Evolutionary conservation across 2,113 vertebrate genomes (phyloP), one percentile per base, ranked within the genome.

Genomic region (Malurus melanocephalus): DNA sequence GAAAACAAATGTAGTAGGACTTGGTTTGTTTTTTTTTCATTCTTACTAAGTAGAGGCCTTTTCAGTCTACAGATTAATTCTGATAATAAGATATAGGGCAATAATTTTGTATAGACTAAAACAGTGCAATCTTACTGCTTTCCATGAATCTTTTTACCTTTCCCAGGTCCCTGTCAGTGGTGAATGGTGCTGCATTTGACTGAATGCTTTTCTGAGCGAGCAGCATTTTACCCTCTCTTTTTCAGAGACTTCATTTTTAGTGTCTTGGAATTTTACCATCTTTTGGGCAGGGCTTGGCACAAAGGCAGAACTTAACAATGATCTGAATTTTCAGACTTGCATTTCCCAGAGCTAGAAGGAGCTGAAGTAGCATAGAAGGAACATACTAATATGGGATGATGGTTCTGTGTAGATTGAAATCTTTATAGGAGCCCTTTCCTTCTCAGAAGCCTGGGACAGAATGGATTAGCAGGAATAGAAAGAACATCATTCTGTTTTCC

Each of bases 231-330:
- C 17, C 7, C 6, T 67, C 45, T 71, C 28, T 75, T 78, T 84
- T 90, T 61, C 20, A 51, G 78, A 84, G 59, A 66, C 38, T 62
- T 83, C 2, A 51, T 42, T 83, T 86, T 65, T 59, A 80, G 45
- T 43, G 42, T 33, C 69, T 68, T 60, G 69, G 45, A 91, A 84
- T 55, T 53, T 76, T 55, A 84, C 32, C 59, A 48, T 69, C 69
- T 84, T 72, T 69, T 66, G 88, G 74, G 62, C 77, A 88, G 83
- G 59, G 55, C 80, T 96, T 94, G 90, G 86, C 88, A 68, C 2
- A 13, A 59, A 21, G 27, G 65, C 73, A 83, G 57, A 80, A 71
- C 16, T 81, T 78, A 71, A 67, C 12, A 86, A 55, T 14, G 42
- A 80, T 43, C 23, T 80, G 40, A 85, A 74, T 67, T 75, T 88